Conservation (phyloP, 2,113 vertebrate genomes). For the Carlito syrichta region DNA sequence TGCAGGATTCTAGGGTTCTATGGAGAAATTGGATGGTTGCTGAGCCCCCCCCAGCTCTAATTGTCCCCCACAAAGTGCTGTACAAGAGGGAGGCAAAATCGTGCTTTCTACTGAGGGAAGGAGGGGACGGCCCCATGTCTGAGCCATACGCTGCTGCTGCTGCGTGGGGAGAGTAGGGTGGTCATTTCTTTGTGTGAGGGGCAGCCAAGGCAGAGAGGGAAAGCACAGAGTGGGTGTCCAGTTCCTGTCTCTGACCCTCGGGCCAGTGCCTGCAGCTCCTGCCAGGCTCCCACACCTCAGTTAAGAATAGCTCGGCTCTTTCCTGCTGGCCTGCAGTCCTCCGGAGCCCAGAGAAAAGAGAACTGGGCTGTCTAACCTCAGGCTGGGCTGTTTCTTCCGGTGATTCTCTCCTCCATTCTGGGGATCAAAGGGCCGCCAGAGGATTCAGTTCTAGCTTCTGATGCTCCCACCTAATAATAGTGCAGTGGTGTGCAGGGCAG, state of each 20-base stretch:
- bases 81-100: background rate
- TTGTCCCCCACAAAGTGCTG: background rate
- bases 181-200: slow-evolving; percentile 39
- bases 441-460: slow-evolving; percentile 19
- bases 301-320: slow-evolving; percentile 67
- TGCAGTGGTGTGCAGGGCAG: background rate
- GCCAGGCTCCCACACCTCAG: slow-evolving; percentile 44
- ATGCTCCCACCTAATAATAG: slow-evolving; percentile 32
- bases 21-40: background rate
- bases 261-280: slow-evolving; percentile 52
- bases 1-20: background rate
- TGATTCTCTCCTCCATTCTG: slow-evolving; percentile 73
- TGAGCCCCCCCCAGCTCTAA: background rate
- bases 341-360: slow-evolving; percentile 51
- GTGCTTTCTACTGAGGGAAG: background rate
- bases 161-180: background rate
- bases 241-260: slow-evolving; percentile 59
- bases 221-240: slow-evolving; percentile 58
- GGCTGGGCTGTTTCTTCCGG: slow-evolving; percentile 75
- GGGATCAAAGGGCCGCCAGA: slow-evolving; percentile 61
- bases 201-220: slow-evolving; percentile 50
- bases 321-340: slow-evolving; percentile 55
- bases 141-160: background rate
- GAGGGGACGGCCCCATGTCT: background rate
- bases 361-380: slow-evolving; percentile 44